These are phyloP conservation scores for Tetrax tetrax DNA, from an alignment of 2,113 vertebrate species.

Conservation along the genomic window DNA sequence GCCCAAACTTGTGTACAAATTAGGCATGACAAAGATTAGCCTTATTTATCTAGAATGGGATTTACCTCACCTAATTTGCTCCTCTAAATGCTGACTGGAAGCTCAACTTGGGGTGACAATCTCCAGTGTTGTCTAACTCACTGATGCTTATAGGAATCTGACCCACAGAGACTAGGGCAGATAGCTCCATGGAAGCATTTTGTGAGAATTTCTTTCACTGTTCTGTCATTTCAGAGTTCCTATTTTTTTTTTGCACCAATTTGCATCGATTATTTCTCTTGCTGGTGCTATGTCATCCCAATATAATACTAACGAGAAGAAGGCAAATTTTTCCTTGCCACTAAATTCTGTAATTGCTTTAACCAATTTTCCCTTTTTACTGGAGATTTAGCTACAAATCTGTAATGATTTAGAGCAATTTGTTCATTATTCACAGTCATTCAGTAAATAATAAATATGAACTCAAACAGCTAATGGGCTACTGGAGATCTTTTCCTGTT, in stretches of 20 bases:
- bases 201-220: background rate
- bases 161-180: background rate
- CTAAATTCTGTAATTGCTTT: slow-evolving; percentile 32
- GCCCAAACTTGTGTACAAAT: background rate
- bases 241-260: slow-evolving; percentile 1
- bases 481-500: slow-evolving; percentile 46
- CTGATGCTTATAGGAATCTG: background rate
- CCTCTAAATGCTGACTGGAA: background rate
- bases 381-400: slow-evolving; percentile 13
- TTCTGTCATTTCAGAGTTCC: background rate
- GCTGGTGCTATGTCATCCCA: background rate
- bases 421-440: slow-evolving; percentile 49
- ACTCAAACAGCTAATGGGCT: slow-evolving; percentile 51
- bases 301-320: background rate
- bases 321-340: background rate
- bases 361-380: slow-evolving; percentile 12
- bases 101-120: background rate
- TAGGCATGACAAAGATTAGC: background rate
- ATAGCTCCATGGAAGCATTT: background rate
- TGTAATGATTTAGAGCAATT: slow-evolving; percentile 42
- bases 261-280: background rate
- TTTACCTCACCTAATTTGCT: background rate
- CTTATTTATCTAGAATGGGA: background rate
- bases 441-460: slow-evolving; percentile 59
- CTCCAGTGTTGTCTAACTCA: accelerated